Conservation (phyloP, 2,888 invertebrate species). For the Lucinisca nassula region DNA sequence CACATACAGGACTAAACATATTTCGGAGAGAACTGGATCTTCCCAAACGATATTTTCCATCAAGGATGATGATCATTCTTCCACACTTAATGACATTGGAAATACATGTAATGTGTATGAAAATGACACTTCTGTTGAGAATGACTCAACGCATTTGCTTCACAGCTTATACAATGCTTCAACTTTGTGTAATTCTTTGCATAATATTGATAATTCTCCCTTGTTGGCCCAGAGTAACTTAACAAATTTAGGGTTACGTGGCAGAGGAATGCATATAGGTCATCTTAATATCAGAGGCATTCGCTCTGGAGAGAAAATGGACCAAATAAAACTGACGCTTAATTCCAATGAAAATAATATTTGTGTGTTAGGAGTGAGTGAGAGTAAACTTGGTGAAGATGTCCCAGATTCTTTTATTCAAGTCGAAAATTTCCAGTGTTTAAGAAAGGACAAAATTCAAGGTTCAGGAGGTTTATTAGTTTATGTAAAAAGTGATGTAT, state of each 20-base stretch:
- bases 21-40: too few species aligned
- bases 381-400: not conserved
- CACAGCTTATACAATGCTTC: not conserved
- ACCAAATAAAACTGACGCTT: not conserved
- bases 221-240: too few species aligned
- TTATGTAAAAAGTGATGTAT: not conserved
- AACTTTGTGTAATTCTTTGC: not conserved
- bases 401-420: too few species aligned
- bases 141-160: not conserved
- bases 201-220: not conserved
- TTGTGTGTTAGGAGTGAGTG: not conserved
- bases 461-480: not conserved
- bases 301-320: not conserved
- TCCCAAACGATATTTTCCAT: too few species aligned
- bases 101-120: not conserved
- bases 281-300: too few species aligned
- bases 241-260: too few species aligned
- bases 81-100: too few species aligned
- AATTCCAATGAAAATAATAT: not conserved
- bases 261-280: too few species aligned
- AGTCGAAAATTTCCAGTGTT: not conserved
- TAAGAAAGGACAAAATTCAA: not conserved
- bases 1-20: too few species aligned
- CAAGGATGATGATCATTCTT: too few species aligned
- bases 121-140: not conserved